Conservation (phyloP, 1,140 invertebrate genomes). For the Drosophila punjabiensis region DNA sequence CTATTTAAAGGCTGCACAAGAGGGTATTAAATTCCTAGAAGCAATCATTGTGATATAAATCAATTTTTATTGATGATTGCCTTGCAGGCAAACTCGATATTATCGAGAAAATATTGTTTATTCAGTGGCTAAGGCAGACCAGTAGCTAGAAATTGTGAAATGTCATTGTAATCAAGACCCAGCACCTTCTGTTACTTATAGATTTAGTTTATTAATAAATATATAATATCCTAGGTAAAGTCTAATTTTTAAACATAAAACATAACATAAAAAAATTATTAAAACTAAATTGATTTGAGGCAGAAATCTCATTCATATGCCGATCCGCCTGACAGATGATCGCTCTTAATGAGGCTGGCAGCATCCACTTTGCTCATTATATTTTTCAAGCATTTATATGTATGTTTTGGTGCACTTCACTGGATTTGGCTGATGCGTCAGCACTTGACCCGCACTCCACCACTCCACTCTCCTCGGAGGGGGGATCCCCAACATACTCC, state of each 20-base stretch:
- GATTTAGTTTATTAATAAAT: too few relatives aligned
- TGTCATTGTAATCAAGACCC: neutral
- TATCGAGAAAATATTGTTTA: neutral
- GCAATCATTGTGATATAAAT: neutral
- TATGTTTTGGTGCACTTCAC: constrained; percentile 76
- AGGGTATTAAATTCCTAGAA: constrained; percentile 2
- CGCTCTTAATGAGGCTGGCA: constrained; percentile 75
- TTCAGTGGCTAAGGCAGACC: neutral
- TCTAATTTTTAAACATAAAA: neutral
- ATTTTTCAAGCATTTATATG: constrained; percentile 73
- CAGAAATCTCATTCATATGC: constrained; percentile 55
- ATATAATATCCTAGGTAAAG: neutral
- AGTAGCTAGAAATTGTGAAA: neutral
- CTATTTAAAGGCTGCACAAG: neutral
- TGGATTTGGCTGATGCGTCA: constrained; percentile 81
- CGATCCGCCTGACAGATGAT: constrained; percentile 66
- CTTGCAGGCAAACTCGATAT: neutral
- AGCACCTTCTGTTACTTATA: neutral
- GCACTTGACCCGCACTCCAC: constrained; percentile 72
- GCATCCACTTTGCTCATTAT: constrained; percentile 67
- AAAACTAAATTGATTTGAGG: constrained; percentile 51
- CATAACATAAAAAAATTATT: neutral
- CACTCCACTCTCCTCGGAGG: constrained; percentile 13
- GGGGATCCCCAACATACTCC: constrained; percentile 14
- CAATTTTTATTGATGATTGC: neutral